Evolutionary conservation across 2,113 vertebrate genomes (phyloP).

Genomic region (Megatriorchis doriae): DNA sequence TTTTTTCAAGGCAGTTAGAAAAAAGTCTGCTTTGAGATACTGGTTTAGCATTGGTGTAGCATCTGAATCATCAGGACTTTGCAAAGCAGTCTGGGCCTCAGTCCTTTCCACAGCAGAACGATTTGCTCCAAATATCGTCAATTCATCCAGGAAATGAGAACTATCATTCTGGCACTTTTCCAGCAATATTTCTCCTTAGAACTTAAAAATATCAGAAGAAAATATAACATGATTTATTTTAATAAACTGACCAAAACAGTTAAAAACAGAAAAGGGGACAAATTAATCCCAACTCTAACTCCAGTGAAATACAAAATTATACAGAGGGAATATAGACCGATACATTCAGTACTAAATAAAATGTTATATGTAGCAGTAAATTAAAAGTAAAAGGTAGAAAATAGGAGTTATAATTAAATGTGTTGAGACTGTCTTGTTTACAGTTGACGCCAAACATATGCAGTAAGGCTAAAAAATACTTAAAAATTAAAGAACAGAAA

Average conservation of each 20-base stretch:
- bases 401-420: background rate
- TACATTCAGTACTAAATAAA: background rate
- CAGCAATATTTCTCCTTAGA: background rate
- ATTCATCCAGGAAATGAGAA: background rate
- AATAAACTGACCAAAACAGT: background rate
- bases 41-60: background rate
- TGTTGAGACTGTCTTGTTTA: background rate
- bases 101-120: background rate
- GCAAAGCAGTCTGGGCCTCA: background rate
- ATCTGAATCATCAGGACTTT: background rate
- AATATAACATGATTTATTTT: background rate
- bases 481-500: background rate
- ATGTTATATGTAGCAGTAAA: background rate
- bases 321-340: background rate
- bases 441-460: background rate
- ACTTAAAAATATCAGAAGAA: background rate
- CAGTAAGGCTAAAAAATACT: background rate
- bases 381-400: background rate
- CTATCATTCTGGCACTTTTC: background rate
- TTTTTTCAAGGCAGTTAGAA: background rate
- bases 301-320: background rate
- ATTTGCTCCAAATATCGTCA: background rate
- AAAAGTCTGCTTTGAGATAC: background rate
- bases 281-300: background rate
- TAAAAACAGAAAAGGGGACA: background rate